phyloP scores from a whole-genome alignment of 1,140 invertebrate genomes.

The Leptinotarsa lineolata region DNA sequence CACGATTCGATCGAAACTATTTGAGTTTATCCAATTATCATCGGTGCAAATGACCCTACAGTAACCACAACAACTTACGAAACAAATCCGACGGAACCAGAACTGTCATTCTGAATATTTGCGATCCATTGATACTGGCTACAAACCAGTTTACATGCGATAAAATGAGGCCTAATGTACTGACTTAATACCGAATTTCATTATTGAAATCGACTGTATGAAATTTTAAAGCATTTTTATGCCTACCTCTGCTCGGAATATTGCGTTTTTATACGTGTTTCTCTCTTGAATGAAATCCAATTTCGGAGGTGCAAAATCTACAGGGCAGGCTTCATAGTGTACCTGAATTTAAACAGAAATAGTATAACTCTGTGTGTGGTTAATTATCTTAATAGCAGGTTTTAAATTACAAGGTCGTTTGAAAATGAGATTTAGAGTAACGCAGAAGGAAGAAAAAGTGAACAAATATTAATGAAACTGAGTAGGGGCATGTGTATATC shows the following conservation, averaged over 20 bases:
- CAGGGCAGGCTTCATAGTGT: neutral
- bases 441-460: too few species aligned
- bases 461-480: too few species aligned
- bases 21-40: neutral
- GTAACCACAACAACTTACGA: neutral
- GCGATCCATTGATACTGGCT: constrained; percentile 45
- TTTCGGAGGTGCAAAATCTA: constrained; percentile 29
- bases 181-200: constrained; percentile 47
- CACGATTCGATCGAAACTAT: neutral
- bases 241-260: constrained; percentile 23
- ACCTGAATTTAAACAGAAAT: neutral
- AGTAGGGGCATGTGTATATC: too few species aligned
- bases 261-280: constrained; percentile 19
- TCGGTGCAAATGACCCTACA: neutral
- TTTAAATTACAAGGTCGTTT: too few species aligned
- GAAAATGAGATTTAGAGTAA: too few species aligned
- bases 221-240: constrained; percentile 43
- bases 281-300: constrained; percentile 30
- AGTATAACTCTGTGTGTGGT: too few species aligned
- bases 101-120: constrained; percentile 37
- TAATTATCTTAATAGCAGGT: too few species aligned
- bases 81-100: neutral
- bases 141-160: constrained; percentile 39
- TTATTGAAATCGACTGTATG: constrained; percentile 44
- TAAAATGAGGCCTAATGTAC: constrained; percentile 45